These are phyloP conservation scores for Coenonympha glycerion DNA, from an alignment of 2,888 invertebrate species.

Conservation along the genomic window DNA sequence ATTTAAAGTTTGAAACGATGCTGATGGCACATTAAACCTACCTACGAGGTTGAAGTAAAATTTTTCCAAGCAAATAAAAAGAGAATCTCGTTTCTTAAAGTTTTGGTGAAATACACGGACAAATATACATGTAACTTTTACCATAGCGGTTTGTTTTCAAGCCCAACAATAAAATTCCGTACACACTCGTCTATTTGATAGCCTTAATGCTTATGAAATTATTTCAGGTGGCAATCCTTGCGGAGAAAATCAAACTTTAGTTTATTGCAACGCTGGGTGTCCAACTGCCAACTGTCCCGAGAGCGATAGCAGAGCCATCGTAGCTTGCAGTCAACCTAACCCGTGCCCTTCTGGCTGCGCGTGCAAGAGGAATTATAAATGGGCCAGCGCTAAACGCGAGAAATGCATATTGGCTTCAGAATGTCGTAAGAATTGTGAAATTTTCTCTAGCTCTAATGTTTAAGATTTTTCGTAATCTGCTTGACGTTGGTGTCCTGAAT, in stretches of 20 bases:
- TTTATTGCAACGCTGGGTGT: slow-evolving; percentile 36
- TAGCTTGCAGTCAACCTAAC: slow-evolving; percentile 35
- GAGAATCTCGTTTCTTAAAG: too few species aligned
- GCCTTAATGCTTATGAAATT: not conserved
- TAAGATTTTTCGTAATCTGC: not conserved
- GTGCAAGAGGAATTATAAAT: slow-evolving; percentile 37
- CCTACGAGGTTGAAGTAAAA: too few species aligned
- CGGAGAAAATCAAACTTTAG: slow-evolving; percentile 39
- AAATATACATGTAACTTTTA: too few species aligned
- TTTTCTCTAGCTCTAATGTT: too few species aligned
- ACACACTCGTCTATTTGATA: too few species aligned
- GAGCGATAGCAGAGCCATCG: slow-evolving; percentile 31
- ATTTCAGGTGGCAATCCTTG: slow-evolving; percentile 41
- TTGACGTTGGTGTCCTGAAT: too few species aligned
- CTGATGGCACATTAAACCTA: too few species aligned
- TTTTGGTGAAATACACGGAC: too few species aligned
- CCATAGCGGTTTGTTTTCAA: too few species aligned
- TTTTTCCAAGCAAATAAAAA: too few species aligned
- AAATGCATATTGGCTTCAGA: slow-evolving; percentile 40
- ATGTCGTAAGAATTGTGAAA: slow-evolving; percentile 38
- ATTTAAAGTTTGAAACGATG: too few species aligned
- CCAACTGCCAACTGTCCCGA: slow-evolving; percentile 40
- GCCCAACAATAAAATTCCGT: too few species aligned
- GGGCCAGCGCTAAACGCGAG: slow-evolving; percentile 32
- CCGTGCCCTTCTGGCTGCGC: slow-evolving; percentile 46